Base-by-base conservation (phyloP, 1,140 invertebrate genomes). In the Drosophila ananassae region DNA sequence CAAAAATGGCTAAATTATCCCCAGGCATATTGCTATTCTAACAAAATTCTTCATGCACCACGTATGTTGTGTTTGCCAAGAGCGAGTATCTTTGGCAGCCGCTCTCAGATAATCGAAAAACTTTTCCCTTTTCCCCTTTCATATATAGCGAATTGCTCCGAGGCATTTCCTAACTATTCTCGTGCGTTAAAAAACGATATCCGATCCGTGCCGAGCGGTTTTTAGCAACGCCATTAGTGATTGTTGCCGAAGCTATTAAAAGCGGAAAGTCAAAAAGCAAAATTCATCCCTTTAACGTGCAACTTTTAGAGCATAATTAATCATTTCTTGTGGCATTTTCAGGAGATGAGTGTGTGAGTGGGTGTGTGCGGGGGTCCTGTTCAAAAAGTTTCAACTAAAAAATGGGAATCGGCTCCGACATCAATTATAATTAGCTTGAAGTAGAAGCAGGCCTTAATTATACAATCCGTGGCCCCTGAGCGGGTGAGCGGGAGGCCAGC, bases 81-180 rank as follows among this genome's bases (percentile, higher is more conserved):
- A 32, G 54, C 24, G 21, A 47, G 63, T 63, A 61, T 68, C 47
- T 41, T 34, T 73, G 62, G 52, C 50, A 62, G 22, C 46, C 63
- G 62, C 79, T 83, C 77, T 79, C 67, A 51, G 59, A 87, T 87
- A 87, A 87, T 87, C 82, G 82, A 89, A 89, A 87, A 87, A 87
- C 66, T 87, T 87, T 89, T 79, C 58, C 76, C 66, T 87, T 87
- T 89, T 79, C 60, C 72, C 61, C 69, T 54, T 25, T 52, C 61
- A 59, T 62, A 57, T 44, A 44, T 62, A 56, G 34, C 47, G 34
- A 78, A 60, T 57, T 55, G 73, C 71, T 69, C 57, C 61, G 64
- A 77, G 77, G 77, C 60, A 73, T 77, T 87, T 53, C 51, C 46
- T 54, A 77, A 81, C 66, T 85, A 71, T 74, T 47, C 32, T 32